These are phyloP conservation scores for Oligia latruncula DNA, from an alignment of 2,888 invertebrate genomes.

Conservation along the genomic window DNA sequence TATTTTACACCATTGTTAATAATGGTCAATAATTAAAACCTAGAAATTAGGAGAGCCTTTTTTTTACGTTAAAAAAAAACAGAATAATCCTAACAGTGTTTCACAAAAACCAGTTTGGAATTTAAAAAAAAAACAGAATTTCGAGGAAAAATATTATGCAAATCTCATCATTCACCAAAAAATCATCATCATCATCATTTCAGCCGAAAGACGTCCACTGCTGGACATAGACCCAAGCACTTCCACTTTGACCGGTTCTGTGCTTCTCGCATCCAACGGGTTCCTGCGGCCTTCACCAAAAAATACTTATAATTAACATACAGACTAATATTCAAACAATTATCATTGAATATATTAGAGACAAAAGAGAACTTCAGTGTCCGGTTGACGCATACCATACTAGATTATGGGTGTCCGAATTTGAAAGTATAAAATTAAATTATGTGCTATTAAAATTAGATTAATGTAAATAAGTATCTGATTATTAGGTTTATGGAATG, in stretches of 20 bases:
- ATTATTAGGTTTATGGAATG: constrained; percentile 8
- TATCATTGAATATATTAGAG: not conserved
- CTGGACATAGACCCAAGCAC: too few species aligned
- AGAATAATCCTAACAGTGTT: not conserved
- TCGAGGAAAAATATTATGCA: too few species aligned
- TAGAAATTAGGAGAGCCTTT: too few species aligned
- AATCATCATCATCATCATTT: too few species aligned
- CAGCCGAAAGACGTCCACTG: too few species aligned
- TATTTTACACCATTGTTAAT: not conserved
- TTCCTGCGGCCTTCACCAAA: too few species aligned
- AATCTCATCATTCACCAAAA: too few species aligned
- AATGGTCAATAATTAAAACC: not conserved
- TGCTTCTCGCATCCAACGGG: too few species aligned
- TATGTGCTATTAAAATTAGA: constrained; percentile 55
- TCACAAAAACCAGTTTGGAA: not conserved
- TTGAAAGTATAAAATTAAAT: constrained; percentile 53
- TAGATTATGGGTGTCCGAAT: constrained; percentile 53
- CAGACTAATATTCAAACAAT: not conserved
- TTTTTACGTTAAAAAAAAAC: not conserved
- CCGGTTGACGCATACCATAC: constrained; percentile 32
- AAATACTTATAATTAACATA: not conserved
- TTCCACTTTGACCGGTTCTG: too few species aligned
- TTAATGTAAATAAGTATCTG: constrained; percentile 35
- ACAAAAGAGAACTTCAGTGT: constrained; percentile 8
- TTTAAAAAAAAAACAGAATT: not conserved